phyloP scores from a whole-genome alignment of 2,113 vertebrate species.

The Hyaena hyaena region DNA sequence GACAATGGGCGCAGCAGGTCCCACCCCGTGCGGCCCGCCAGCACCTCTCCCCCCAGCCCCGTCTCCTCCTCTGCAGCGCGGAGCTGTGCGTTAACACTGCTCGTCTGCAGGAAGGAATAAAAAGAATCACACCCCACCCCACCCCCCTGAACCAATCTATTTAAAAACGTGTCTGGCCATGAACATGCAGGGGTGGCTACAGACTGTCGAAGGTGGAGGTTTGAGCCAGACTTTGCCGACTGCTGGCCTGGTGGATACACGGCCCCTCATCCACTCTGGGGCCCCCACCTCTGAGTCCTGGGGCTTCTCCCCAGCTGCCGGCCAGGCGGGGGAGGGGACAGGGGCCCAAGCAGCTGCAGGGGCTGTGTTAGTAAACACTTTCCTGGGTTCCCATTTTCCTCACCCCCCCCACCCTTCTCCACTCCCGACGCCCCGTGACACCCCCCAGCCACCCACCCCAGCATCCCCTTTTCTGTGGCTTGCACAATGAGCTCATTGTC shows the following conservation, averaged over 20 bases:
- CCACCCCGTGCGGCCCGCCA: neutral
- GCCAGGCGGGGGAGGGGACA: conserved; percentile 72
- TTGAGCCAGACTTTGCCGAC: neutral
- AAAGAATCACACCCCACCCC: neutral
- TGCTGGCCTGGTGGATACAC: neutral
- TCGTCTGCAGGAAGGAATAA: neutral
- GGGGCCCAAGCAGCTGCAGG: conserved; percentile 88
- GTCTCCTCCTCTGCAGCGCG: neutral
- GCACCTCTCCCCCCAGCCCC: conserved; percentile 4
- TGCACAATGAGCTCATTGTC: conserved; percentile 96
- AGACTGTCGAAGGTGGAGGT: neutral
- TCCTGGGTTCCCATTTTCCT: conserved; percentile 92
- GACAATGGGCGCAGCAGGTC: conserved; percentile 62
- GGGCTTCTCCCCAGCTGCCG: conserved; percentile 52
- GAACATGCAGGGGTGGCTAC: neutral
- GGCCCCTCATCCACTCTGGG: neutral
- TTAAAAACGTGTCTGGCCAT: neutral
- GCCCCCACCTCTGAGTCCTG: neutral
- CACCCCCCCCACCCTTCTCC: conserved; percentile 84
- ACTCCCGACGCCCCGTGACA: conserved; percentile 48
- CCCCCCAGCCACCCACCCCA: conserved; percentile 82
- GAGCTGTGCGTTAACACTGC: neutral
- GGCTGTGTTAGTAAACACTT: conserved; percentile 95
- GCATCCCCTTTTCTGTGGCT: conserved; percentile 86
- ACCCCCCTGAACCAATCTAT: neutral